phyloP scores from a whole-genome alignment of 2,888 invertebrate genomes.

The Cheilosia scutellata region DNA sequence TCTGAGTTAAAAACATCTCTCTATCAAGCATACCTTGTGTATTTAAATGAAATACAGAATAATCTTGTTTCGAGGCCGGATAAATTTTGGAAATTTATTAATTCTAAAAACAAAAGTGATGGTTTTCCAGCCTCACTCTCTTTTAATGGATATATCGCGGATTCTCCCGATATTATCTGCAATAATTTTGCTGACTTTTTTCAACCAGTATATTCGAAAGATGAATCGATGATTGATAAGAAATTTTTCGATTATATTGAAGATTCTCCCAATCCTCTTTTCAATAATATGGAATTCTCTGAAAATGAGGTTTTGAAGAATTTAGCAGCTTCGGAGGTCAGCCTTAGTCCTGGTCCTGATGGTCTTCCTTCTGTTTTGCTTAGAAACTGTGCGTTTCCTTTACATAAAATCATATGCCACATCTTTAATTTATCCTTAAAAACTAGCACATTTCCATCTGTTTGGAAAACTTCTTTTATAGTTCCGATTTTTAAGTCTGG shows the following conservation, averaged over 20 bases:
- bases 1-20: not conserved
- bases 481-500: not conserved
- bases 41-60: not conserved
- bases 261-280: too few species aligned
- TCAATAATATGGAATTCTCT: too few species aligned
- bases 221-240: not conserved
- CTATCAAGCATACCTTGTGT: not conserved
- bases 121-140: not conserved
- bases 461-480: not conserved
- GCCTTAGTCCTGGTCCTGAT: not conserved
- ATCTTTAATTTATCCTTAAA: slow-evolving; percentile 2
- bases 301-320: too few species aligned
- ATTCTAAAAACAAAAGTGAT: not conserved
- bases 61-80: not conserved
- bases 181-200: too few species aligned
- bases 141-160: not conserved
- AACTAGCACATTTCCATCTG: not conserved
- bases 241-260: not conserved
- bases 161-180: too few species aligned
- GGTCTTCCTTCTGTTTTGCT: not conserved
- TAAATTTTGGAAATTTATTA: not conserved
- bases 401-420: not conserved
- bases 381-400: not conserved
- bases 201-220: too few species aligned
- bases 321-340: not conserved